Conservation (phyloP, 2,113 vertebrate genomes). For the Pachycephala philippinensis region DNA sequence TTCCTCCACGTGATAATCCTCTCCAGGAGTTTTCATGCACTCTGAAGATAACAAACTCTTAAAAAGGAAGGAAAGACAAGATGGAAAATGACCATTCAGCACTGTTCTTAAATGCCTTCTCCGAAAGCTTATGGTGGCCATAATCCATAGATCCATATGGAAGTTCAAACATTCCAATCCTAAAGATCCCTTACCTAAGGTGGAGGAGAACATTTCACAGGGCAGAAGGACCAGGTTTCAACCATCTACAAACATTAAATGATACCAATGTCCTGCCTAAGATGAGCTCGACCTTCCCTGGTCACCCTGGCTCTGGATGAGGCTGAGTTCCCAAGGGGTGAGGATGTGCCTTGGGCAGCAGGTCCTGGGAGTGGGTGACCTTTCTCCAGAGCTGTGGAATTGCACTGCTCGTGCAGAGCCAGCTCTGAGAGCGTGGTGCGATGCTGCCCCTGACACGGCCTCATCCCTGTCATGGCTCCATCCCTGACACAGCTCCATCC, state of each 20-base stretch:
- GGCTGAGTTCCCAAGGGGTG: fast-evolving
- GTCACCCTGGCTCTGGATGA: too few relatives aligned
- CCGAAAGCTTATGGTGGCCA: fast-evolving
- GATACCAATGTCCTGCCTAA: fast-evolving
- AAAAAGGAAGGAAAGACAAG: neutral
- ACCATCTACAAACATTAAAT: neutral
- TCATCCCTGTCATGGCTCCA: too few relatives aligned
- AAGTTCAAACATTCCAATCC: neutral
- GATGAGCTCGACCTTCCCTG: neutral
- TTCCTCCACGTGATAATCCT: fast-evolving
- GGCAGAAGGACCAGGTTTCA: neutral
- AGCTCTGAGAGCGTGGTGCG: fast-evolving
- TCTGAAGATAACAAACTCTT: neutral
- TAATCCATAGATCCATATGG: neutral
- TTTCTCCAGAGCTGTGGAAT: neutral
- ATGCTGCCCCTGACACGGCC: neutral
- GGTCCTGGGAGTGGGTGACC: fast-evolving
- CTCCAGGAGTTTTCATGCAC: neutral
- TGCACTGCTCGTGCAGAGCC: neutral
- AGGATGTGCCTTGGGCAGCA: neutral
- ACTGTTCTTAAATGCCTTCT: neutral
- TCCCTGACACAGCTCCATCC: too few relatives aligned
- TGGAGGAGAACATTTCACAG: neutral
- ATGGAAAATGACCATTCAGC: neutral
- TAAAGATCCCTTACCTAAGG: neutral